A percentile compares a stretch with the other conserved stretches of the same genome.
Evolutionary conservation across 2,888 invertebrate genomes (phyloP).

Genomic region (Orchestes rusci): DNA sequence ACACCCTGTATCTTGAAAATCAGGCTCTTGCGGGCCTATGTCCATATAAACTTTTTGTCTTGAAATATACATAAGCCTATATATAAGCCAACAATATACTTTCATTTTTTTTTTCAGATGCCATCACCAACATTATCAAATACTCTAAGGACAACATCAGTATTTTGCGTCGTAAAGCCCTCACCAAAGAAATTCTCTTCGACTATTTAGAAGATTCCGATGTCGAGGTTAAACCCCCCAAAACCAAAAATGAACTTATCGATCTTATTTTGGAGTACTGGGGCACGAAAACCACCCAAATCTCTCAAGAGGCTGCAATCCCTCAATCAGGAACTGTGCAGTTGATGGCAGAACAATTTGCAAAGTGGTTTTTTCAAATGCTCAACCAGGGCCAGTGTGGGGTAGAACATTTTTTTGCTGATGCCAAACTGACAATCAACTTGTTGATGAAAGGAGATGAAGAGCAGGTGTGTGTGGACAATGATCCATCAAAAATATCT

Average conservation of each 20-base stretch:
- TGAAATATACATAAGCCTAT: no score
- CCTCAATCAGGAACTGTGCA: constrained; percentile 32
- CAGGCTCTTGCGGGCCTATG: no score
- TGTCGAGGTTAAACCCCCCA: constrained; percentile 42
- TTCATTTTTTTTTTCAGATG: constrained; percentile 43
- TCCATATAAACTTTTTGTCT: no score
- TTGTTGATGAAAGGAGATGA: constrained; percentile 31
- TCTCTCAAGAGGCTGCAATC: background rate
- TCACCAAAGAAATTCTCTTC: constrained; percentile 51
- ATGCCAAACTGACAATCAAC: constrained; percentile 43
- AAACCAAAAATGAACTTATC: constrained; percentile 49
- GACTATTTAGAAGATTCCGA: constrained; percentile 48
- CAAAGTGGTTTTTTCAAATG: constrained; percentile 52
- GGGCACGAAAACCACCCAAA: no score
- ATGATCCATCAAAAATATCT: constrained; percentile 39
- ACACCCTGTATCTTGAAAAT: no score
- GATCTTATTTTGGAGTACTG: constrained; percentile 39
- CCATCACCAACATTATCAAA: constrained; percentile 46
- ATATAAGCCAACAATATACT: no score
- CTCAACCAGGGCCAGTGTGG: constrained; percentile 44
- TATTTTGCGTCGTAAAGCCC: constrained; percentile 46
- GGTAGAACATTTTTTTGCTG: constrained; percentile 49
- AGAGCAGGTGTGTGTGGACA: constrained; percentile 33
- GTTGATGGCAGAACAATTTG: constrained; percentile 49
- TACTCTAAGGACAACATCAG: constrained; percentile 46